phyloP scores from a whole-genome alignment of 1,140 invertebrate genomes.

The Aphidius gifuensis region DNA sequence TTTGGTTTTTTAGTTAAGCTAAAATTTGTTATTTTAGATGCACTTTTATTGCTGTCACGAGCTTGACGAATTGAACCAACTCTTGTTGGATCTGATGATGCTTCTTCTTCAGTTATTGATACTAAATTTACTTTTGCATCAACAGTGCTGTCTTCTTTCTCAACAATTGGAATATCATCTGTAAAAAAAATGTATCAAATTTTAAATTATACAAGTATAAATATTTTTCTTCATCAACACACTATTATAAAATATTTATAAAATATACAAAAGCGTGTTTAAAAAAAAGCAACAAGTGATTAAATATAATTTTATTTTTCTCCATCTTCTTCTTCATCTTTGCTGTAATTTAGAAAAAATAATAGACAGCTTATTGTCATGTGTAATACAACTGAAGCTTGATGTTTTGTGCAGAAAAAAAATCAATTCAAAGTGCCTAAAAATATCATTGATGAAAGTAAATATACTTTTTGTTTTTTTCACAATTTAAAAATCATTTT shows the following conservation, averaged over 20 bases:
- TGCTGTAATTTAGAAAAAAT: too few species aligned
- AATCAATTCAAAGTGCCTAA: too few species aligned
- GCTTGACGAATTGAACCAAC: slow-evolving; percentile 42
- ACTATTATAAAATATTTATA: not conserved
- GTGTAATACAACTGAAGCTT: too few species aligned
- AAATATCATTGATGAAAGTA: too few species aligned
- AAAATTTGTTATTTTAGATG: slow-evolving; percentile 39
- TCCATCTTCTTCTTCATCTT: too few species aligned
- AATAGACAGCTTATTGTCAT: too few species aligned
- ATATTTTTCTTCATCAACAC: not conserved
- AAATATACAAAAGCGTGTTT: slow-evolving; percentile 15
- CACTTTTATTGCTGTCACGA: slow-evolving; percentile 37
- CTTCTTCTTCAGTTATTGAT: slow-evolving; percentile 47
- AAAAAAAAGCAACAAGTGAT: too few species aligned
- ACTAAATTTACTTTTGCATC: slow-evolving; percentile 46
- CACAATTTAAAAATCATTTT: slow-evolving; percentile 6
- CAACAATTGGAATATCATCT: slow-evolving; percentile 52
- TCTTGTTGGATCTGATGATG: slow-evolving; percentile 36
- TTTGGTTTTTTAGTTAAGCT: slow-evolving; percentile 40
- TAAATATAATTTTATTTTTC: too few species aligned
- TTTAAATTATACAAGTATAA: slow-evolving; percentile 9
- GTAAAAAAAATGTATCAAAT: slow-evolving; percentile 15
- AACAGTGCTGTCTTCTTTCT: slow-evolving; percentile 40
- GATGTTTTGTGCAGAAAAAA: too few species aligned
- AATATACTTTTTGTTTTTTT: slow-evolving; percentile 30